Conservation (phyloP, 2,113 vertebrate genomes). For the Callocephalon fimbriatum region DNA sequence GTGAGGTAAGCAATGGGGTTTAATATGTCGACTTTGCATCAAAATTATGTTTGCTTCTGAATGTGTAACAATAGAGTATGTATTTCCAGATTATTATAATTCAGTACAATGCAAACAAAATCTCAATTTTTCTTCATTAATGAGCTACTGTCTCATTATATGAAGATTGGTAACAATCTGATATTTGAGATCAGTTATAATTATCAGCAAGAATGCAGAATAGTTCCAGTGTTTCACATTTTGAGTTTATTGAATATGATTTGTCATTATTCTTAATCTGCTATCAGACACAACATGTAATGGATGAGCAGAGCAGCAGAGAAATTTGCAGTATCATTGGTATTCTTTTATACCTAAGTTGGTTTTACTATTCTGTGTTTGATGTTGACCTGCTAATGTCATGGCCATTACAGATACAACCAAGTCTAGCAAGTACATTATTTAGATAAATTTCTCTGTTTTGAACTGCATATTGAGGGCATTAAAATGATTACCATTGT, state of each 20-base stretch:
- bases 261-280: slow-evolving; percentile 15
- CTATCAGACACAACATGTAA: not conserved
- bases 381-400: not conserved
- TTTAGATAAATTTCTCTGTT: not conserved
- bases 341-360: not conserved
- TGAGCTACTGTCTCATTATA: not conserved
- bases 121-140: not conserved
- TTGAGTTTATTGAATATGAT: not conserved
- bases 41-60: not conserved
- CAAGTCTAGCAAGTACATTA: not conserved
- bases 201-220: not conserved
- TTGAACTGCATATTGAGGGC: not conserved
- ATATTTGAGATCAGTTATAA: not conserved
- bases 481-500: not conserved
- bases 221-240: not conserved
- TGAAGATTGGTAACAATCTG: not conserved
- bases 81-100: not conserved
- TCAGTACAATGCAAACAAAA: not conserved
- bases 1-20: not conserved
- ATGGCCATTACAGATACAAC: not conserved
- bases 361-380: not conserved
- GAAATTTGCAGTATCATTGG: not conserved
- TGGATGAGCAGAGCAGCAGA: not conserved
- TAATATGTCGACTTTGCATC: not conserved
- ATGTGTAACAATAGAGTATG: not conserved